A percentile compares a stretch with the other conserved stretches of the same genome.
Evolutionary conservation across 2,797 vertebrate genomes (phyloP).

Genomic region (Phoxinus dragarum): DNA sequence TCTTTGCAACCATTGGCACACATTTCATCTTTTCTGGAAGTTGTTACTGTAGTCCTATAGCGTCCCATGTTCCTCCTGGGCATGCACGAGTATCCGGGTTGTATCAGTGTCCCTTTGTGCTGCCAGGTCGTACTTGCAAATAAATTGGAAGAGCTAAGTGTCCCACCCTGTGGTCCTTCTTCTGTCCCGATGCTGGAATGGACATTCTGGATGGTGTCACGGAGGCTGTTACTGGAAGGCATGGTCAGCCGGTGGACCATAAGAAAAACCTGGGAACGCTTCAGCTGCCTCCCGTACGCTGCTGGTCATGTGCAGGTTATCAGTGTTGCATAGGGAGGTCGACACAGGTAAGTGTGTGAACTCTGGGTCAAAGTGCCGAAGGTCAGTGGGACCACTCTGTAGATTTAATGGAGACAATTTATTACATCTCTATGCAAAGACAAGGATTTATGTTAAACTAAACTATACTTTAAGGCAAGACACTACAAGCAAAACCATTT

Average conservation of each 20-base stretch:
- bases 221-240: conserved; percentile 71
- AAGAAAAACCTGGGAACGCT: conserved; percentile 84
- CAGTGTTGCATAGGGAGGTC: conserved; percentile 76
- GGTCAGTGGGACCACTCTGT: conserved; percentile 81
- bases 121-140: conserved; percentile 5
- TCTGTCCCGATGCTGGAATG: conserved; percentile 33
- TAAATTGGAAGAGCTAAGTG: conserved; percentile 22
- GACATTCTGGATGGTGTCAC: background rate
- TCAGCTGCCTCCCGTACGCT: conserved; percentile 80
- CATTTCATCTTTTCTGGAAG: conserved; percentile 52
- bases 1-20: conserved; percentile 69
- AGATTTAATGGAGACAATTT: conserved; percentile 22
- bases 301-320: conserved; percentile 73
- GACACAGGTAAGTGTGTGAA: conserved; percentile 83
- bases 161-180: conserved; percentile 50
- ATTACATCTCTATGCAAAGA: background rate
- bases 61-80: conserved; percentile 56
- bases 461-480: background rate
- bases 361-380: conserved; percentile 83
- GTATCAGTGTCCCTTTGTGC: background rate
- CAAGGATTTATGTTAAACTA: background rate
- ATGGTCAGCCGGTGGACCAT: conserved; percentile 73
- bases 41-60: conserved; percentile 34
- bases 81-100: background rate
- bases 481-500: background rate